phyloP scores from a whole-genome alignment of 2,113 vertebrate genomes.

The Chamaea fasciata region DNA sequence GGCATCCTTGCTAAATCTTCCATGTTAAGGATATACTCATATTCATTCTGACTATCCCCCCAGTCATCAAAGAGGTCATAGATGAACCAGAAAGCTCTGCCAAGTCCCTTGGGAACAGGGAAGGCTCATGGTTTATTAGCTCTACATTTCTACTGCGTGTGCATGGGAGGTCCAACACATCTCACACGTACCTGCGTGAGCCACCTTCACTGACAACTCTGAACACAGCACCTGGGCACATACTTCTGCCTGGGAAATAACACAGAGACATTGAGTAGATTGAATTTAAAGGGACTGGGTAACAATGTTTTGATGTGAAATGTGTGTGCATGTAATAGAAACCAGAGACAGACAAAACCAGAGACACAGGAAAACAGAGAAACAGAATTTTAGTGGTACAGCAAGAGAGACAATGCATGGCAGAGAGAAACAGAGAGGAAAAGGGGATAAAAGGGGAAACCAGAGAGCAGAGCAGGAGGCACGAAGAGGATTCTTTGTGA shows the following conservation, averaged over 20 bases:
- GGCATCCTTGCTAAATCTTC: not conserved
- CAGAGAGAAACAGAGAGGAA: not conserved
- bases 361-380: not conserved
- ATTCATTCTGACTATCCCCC: not conserved
- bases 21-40: not conserved
- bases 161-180: not conserved
- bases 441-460: not conserved
- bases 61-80: not conserved
- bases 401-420: not conserved
- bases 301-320: not conserved
- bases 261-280: not conserved
- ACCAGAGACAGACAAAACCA: not conserved
- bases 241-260: not conserved
- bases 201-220: not conserved
- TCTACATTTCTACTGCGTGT: not conserved
- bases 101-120: not conserved
- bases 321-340: not conserved
- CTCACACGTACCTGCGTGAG: not conserved
- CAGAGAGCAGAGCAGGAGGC: not conserved
- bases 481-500: not conserved
- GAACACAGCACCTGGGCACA: not conserved
- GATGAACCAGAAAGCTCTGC: not conserved
- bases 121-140: not conserved
- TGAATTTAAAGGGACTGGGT: not conserved
- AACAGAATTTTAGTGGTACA: not conserved